Percentiles rank a stretch among this genome's conserved stretches.
These are phyloP conservation scores for Spodoptera frugiperda DNA, from an alignment of 1,140 invertebrate species.

Conservation along the genomic window DNA sequence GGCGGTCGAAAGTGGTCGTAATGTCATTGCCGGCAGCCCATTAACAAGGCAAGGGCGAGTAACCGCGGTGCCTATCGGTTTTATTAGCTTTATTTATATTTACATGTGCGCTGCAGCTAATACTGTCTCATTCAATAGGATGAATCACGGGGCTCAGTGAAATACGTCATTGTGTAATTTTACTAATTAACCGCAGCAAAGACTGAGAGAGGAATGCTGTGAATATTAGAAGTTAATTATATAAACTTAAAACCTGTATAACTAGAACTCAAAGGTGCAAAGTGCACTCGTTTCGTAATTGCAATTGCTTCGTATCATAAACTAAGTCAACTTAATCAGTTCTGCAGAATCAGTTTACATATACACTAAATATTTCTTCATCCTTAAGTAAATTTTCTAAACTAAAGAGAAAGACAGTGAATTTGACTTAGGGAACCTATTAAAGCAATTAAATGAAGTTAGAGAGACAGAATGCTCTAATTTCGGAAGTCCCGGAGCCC, in stretches of 20 bases:
- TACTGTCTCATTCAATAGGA: constrained; percentile 41
- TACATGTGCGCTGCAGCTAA: constrained; percentile 42
- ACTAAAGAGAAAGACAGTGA: no score
- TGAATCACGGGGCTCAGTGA: constrained; percentile 30
- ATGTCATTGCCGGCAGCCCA: constrained; percentile 59
- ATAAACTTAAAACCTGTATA: no score
- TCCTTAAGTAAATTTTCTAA: no score
- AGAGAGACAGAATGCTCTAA: not conserved
- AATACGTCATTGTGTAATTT: constrained; percentile 25
- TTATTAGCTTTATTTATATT: constrained; percentile 51
- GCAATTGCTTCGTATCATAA: no score
- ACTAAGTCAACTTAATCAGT: no score
- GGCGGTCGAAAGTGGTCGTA: constrained; percentile 62
- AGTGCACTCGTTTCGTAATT: no score
- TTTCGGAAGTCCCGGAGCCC: constrained; percentile 12
- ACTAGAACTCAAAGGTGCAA: no score
- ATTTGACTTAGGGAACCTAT: no score
- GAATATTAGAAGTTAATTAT: no score
- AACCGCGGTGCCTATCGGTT: constrained; percentile 50
- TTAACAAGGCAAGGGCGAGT: constrained; percentile 57
- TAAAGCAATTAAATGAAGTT: no score
- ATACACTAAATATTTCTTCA: no score
- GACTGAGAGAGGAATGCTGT: not conserved
- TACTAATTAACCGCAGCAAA: constrained; percentile 16
- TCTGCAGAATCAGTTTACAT: no score